Evolutionary conservation across 2,113 vertebrate genomes (phyloP).

Genomic region (Dasypus novemcinctus): DNA sequence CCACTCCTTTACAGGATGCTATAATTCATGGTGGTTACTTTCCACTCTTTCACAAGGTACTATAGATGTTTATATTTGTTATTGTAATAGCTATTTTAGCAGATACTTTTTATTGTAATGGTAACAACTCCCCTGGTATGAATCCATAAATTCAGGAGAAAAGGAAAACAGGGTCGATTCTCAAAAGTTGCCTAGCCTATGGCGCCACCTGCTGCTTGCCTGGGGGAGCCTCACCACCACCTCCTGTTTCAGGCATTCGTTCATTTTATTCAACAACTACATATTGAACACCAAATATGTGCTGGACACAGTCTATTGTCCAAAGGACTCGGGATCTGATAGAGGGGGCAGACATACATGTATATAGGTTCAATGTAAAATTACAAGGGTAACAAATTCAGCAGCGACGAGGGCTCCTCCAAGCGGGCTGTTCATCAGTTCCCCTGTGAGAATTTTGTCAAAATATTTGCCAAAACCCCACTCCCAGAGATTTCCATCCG

Average conservation of each 20-base stretch:
- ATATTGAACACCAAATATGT: background rate
- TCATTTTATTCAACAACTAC: background rate
- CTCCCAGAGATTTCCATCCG: background rate
- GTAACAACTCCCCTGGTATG: too few relatives aligned
- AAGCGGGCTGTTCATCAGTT: background rate
- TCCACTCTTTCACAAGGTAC: too few relatives aligned
- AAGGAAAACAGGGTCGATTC: accelerated
- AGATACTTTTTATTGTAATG: too few relatives aligned
- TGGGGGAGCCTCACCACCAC: background rate
- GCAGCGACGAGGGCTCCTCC: background rate
- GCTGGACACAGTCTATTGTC: background rate
- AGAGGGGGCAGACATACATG: background rate
- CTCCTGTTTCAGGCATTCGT: background rate
- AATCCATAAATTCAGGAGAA: background rate
- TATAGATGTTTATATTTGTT: too few relatives aligned
- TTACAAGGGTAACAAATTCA: background rate
- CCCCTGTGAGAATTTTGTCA: background rate
- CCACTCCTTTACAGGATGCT: too few relatives aligned
- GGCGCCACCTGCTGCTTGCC: constrained; percentile 46
- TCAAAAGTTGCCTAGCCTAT: background rate
- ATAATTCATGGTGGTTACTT: too few relatives aligned
- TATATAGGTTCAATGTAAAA: background rate
- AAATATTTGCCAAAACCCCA: background rate
- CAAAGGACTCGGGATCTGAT: background rate
- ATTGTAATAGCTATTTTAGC: too few relatives aligned